Evolutionary conservation across 2,888 invertebrate species (phyloP), one percentile per base, ranked within the genome.

Genomic region (Agrotis puta): DNA sequence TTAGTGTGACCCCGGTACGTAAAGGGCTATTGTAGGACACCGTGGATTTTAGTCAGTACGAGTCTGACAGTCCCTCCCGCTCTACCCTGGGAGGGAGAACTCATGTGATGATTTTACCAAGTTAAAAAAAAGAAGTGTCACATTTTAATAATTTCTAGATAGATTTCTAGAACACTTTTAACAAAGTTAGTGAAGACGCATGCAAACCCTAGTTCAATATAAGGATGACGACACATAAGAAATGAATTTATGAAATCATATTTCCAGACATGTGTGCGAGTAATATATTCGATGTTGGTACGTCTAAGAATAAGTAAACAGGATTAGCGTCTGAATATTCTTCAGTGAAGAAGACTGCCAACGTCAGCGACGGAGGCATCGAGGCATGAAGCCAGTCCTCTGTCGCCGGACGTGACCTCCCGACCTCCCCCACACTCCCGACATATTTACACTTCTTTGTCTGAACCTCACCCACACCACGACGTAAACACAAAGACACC

Each of bases 381-480:
- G 90, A 91, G 86, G 89, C 93, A 88, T 92, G 90, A 93, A 93
- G 90, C 82, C 88, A 89, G 89, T 83, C 84, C 85, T 86, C 85
- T 74, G 77, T 77, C 86, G 75, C 84, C 87, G 88, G 88, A 91
- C 93, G 92, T 91, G 91, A 91, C 91, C 90, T 88, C 88, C 87
- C 87, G 79, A 84, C 87, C 77, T 84, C 82, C 85, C 79, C 81
- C 86, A 71, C 79, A 77, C 79, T 77, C 83, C 82, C 72, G 74
- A 82, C 83, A 85, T 91, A 90, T 91, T 92, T 88, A 90, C 90
- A 91, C 89, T 87, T 88, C 89, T 91, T 90, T 91, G 89, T 91
- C 89, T 89, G 83, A 85, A 81, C 74, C 69, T 77, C 61, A 70
- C 76, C 81, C 83, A 74, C 77, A 82, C 77, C 84, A 75, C 77